These are phyloP conservation scores for Hydrocynus forskahlii DNA, from an alignment of 2,797 vertebrate species.

Conservation along the genomic window DNA sequence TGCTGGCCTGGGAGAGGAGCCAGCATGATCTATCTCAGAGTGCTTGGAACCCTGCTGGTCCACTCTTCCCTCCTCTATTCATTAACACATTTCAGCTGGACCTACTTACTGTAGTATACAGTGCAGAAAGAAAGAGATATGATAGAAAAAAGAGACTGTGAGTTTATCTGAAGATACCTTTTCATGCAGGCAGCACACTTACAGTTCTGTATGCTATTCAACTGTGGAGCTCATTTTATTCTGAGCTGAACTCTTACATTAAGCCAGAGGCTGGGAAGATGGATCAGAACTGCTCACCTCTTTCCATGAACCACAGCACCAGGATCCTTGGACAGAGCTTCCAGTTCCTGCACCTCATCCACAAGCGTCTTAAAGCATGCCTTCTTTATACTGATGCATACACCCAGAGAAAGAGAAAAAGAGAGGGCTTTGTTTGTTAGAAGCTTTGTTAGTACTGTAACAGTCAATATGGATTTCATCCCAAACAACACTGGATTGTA, in stretches of 20 bases:
- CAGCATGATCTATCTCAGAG: slow-evolving; percentile 32
- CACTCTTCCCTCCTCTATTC: neutral
- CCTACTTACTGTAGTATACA: neutral
- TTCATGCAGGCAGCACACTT: slow-evolving; percentile 13
- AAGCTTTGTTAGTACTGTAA: neutral
- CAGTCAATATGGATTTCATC: neutral
- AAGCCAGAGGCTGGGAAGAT: slow-evolving; percentile 11
- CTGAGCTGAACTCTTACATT: slow-evolving; percentile 12
- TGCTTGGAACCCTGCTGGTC: slow-evolving; percentile 28
- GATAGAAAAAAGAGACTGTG: neutral
- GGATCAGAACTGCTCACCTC: slow-evolving; percentile 76
- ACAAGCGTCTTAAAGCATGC: slow-evolving; percentile 93
- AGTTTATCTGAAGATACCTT: neutral
- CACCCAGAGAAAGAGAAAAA: neutral
- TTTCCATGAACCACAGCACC: slow-evolving; percentile 95
- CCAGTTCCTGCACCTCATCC: slow-evolving; percentile 97
- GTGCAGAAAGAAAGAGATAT: neutral
- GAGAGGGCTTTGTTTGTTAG: neutral
- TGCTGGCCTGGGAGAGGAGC: slow-evolving; percentile 15
- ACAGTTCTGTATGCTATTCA: neutral
- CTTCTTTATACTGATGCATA: slow-evolving; percentile 84
- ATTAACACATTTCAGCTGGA: slow-evolving; percentile 8
- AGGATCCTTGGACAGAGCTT: slow-evolving; percentile 94
- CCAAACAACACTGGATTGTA: neutral
- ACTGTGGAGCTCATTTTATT: slow-evolving; percentile 22